phyloP scores from a whole-genome alignment of 2,113 vertebrate genomes.

The Corythornis vintsioides region DNA sequence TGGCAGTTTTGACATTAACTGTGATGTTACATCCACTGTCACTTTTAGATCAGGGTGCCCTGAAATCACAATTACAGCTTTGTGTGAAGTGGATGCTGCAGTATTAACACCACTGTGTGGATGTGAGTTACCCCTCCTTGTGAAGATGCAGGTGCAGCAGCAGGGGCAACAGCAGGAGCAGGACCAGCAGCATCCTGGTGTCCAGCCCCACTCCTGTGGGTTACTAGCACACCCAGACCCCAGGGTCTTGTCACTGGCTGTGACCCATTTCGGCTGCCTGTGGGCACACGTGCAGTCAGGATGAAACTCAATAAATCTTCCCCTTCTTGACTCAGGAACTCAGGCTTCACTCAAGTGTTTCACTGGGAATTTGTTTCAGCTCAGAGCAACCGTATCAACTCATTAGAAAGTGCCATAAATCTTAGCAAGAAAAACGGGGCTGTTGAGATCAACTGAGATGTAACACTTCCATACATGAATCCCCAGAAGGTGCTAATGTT shows the following conservation, averaged over 20 bases:
- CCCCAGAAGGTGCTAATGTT: neutral
- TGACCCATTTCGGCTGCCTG: neutral
- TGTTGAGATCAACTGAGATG: neutral
- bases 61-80: neutral
- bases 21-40: accelerated
- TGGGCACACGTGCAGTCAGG: neutral
- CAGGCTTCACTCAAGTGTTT: neutral
- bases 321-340: neutral
- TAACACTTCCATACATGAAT: neutral
- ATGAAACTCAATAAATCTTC: neutral
- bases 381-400: neutral
- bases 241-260: accelerated
- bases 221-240: neutral
- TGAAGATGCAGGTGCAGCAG: neutral
- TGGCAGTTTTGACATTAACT: neutral
- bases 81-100: neutral
- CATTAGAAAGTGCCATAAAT: neutral
- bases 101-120: accelerated
- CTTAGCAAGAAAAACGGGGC: neutral
- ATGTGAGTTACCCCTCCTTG: accelerated
- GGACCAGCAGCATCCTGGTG: neutral
- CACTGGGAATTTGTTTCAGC: neutral
- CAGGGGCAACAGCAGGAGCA: neutral
- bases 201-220: accelerated
- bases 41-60: neutral